Base-by-base conservation (phyloP, 1,140 invertebrate species). In the Archivesica marissinica region DNA sequence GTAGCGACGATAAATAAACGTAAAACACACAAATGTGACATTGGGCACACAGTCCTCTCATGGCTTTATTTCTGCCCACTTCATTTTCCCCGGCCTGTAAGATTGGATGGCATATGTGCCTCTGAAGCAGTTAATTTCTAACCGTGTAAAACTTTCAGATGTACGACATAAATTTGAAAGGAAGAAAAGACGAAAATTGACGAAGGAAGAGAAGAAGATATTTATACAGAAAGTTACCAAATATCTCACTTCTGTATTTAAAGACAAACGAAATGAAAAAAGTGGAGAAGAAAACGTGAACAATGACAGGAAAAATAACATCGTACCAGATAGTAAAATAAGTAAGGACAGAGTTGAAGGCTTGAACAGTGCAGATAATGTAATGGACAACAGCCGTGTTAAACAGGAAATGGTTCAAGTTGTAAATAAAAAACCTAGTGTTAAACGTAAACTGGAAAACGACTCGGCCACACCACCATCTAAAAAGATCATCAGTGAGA, bases 121-220 rank as follows among this genome's bases (percentile, higher is more conserved):
- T n/a, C n/a, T n/a, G n/a, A n/a, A n/a, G n/a, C n/a, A n/a, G n/a
- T n/a, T n/a, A n/a, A 7, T 30, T 59, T 38, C 28, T 47, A 54
- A 17, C n/a, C n/a, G n/a, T n/a, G n/a, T 64, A 15, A 9, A 47
- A 74, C 75, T 74, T 70, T 76, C 84, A 92, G 91, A 92, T 90
- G 61, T 92, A 13, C 64, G 91, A 28, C 91, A 92, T 61, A 88
- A 88, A 74, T 89, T 92, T 86, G 91, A 92, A 74, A 91, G 87
- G 44, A 87, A 70, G 59, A 91, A 91, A 59, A 88, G 76, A 74
- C 77, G 91, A 30, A 92, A 92, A 87, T 74, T 92, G 15, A 90
- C 88, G 11, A 75, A 78, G 56, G 91, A 92, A 20, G 91, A 92
- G 75, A 91, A 90, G 61, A 87, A 83, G 44, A 81, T 74, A 1